phyloP scores from a whole-genome alignment of 2,797 vertebrate genomes.

The Glyptemys insculpta region DNA sequence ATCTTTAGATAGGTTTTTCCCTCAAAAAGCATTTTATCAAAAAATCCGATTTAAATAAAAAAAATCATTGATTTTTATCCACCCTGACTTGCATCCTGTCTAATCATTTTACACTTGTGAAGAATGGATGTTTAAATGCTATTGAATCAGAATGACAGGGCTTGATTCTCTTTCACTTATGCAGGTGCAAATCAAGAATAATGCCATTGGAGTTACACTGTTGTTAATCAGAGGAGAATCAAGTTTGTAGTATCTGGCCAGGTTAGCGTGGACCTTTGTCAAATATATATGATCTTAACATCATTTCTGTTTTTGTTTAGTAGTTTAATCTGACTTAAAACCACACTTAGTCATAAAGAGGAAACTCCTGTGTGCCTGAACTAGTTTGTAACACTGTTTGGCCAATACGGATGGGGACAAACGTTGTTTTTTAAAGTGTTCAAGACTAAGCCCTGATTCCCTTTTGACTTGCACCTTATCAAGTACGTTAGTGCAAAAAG shows the following conservation, averaged over 20 bases:
- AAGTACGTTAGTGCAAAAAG: not conserved
- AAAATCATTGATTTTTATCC: too few relatives aligned
- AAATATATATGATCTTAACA: not conserved
- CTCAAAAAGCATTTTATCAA: too few relatives aligned
- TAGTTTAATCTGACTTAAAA: not conserved
- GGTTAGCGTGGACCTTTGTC: not conserved
- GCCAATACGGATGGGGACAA: not conserved
- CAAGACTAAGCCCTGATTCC: not conserved
- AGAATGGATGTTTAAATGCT: not conserved
- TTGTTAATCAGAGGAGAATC: not conserved
- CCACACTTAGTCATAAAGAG: not conserved
- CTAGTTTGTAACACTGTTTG: not conserved
- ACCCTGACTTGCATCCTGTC: not conserved
- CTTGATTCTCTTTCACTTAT: not conserved
- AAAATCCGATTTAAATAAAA: too few relatives aligned
- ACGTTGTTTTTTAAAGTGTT: not conserved
- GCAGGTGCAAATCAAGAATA: not conserved
- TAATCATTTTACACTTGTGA: not conserved
- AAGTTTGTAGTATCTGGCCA: not conserved
- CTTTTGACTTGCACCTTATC: not conserved
- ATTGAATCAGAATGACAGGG: not conserved
- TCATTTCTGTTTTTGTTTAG: not conserved
- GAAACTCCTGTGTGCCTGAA: not conserved
- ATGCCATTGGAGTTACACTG: not conserved
- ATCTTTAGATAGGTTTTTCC: too few relatives aligned